Evolutionary conservation across 2,888 invertebrate genomes (phyloP).

Genomic region (Rhagonycha lutea): DNA sequence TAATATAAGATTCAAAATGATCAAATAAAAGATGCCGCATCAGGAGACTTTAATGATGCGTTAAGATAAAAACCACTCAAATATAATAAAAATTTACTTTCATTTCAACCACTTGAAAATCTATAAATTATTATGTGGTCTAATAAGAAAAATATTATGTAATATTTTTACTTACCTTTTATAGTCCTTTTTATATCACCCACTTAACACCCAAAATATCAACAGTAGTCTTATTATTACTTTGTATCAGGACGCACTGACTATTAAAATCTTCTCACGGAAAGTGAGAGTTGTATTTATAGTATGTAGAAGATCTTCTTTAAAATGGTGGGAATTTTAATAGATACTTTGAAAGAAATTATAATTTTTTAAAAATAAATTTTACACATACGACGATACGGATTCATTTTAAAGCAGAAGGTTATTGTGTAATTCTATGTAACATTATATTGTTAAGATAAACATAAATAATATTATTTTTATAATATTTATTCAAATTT

Average conservation of each 20-base stretch:
- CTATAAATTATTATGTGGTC: neutral
- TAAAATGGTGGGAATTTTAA: conserved; percentile 22
- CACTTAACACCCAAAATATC: conserved; percentile 1
- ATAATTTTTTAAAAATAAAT: neutral
- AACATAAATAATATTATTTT: neutral
- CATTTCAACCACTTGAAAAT: neutral
- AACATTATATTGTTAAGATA: neutral
- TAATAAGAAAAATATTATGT: neutral
- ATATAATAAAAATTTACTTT: neutral
- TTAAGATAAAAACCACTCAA: neutral
- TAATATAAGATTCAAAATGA: neutral
- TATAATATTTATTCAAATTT: too few relatives aligned
- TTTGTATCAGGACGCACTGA: conserved; percentile 20
- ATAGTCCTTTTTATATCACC: conserved; percentile 1
- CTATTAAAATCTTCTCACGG: conserved; percentile 24
- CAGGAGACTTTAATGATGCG: neutral
- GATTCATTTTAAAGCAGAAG: neutral
- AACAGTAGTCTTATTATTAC: conserved; percentile 6
- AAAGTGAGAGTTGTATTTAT: conserved; percentile 31
- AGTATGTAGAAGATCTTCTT: conserved; percentile 20
- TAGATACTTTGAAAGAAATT: conserved; percentile 5
- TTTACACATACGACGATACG: neutral
- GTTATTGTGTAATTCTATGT: neutral
- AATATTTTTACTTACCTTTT: neutral
- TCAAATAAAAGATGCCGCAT: neutral